phyloP scores from a whole-genome alignment of 2,797 vertebrate genomes.

The Dermochelys coriacea region DNA sequence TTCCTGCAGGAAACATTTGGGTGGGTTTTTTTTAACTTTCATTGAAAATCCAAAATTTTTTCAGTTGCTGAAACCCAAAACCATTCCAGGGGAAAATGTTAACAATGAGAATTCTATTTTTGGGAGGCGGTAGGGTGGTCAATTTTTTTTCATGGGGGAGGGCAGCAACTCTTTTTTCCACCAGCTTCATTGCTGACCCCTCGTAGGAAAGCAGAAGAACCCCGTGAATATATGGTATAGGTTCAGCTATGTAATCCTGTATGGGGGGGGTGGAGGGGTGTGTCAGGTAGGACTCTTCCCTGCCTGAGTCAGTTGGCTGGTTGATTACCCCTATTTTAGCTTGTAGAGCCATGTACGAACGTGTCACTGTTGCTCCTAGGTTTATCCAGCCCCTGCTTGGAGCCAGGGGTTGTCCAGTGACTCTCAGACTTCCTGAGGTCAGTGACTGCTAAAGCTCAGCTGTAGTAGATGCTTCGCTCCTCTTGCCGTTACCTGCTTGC shows the following conservation, averaged over 20 bases:
- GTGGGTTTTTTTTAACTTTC: not conserved
- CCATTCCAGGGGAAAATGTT: not conserved
- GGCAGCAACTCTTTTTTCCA: not conserved
- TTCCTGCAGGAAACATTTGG: not conserved
- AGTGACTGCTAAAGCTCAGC: no score
- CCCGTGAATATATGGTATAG: not conserved
- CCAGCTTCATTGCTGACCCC: not conserved
- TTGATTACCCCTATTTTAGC: not conserved
- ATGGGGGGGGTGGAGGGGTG: accelerated
- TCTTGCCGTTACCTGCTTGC: not conserved
- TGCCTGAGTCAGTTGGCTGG: not conserved
- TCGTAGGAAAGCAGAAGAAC: not conserved
- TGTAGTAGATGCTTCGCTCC: not conserved
- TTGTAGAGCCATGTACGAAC: not conserved
- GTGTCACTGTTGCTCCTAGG: not conserved
- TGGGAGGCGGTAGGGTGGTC: no score
- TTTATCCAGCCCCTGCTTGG: not conserved
- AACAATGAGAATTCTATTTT: not conserved
- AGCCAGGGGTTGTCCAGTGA: not conserved
- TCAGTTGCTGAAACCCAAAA: not conserved
- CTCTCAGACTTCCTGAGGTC: not conserved
- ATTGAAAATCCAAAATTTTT: not conserved
- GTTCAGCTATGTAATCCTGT: not conserved
- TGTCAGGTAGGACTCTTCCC: not conserved
- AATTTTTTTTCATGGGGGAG: not conserved